phyloP scores from a whole-genome alignment of 2,888 invertebrate species.

The Muscina levida region DNA sequence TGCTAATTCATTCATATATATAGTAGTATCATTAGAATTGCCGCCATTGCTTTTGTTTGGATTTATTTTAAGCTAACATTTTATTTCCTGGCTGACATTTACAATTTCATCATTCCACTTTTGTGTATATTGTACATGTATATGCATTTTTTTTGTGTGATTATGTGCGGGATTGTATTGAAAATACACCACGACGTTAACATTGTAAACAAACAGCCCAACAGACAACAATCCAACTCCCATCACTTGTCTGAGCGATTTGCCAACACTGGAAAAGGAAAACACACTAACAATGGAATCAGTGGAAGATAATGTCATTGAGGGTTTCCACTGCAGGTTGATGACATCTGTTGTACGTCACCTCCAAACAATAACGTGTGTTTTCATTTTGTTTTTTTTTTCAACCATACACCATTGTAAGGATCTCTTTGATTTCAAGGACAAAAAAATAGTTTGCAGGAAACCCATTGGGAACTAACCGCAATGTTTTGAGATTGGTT shows the following conservation, averaged over 20 bases:
- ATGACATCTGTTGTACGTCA: constrained; percentile 58
- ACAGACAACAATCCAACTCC: constrained; percentile 2
- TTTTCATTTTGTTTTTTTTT: too few species aligned
- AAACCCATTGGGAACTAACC: too few species aligned
- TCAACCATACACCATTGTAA: background rate
- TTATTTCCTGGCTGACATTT: too few species aligned
- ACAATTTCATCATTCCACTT: too few species aligned
- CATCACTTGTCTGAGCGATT: constrained; percentile 9
- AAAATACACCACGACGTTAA: background rate
- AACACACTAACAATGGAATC: constrained; percentile 10
- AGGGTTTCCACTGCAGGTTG: constrained; percentile 65
- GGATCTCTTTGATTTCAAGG: background rate
- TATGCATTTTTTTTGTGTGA: too few species aligned
- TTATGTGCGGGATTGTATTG: too few species aligned
- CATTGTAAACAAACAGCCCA: constrained; percentile 15
- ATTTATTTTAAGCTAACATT: too few species aligned
- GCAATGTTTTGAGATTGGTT: too few species aligned
- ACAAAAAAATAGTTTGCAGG: background rate
- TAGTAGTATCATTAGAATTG: too few species aligned
- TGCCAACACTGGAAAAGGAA: constrained; percentile 29
- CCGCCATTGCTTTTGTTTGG: too few species aligned
- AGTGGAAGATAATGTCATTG: constrained; percentile 63
- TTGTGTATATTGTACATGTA: too few species aligned
- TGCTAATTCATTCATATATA: too few species aligned
- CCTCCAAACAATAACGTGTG: constrained; percentile 30